These are phyloP conservation scores for Lottia gigantea DNA, from an alignment of 2,888 invertebrate genomes.

Conservation along the genomic window DNA sequence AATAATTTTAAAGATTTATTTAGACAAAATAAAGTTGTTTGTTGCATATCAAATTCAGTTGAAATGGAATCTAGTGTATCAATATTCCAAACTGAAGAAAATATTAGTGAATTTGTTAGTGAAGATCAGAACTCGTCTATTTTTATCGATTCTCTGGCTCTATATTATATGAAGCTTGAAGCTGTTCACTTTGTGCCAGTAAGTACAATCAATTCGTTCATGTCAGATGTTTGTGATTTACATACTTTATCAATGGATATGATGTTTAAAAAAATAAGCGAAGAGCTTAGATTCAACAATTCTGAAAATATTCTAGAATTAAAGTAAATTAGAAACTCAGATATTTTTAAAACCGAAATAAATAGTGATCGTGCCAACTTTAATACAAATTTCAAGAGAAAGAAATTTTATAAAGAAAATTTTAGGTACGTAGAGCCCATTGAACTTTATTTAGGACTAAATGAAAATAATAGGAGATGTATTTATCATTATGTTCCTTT, in stretches of 20 bases:
- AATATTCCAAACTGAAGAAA: neutral
- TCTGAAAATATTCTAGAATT: neutral
- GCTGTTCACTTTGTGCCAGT: neutral
- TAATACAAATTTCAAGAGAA: constrained; percentile 1
- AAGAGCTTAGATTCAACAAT: neutral
- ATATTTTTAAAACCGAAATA: constrained; percentile 6
- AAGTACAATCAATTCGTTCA: neutral
- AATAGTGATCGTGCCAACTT: neutral
- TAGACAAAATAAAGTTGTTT: constrained; percentile 1
- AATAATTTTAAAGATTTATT: constrained; percentile 1
- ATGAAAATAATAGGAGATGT: neutral
- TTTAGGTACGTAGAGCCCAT: neutral
- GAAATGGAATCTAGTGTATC: neutral
- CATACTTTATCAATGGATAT: neutral
- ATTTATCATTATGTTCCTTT: constrained; percentile 1
- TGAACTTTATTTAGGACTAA: constrained; percentile 1
- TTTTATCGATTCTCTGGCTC: constrained; percentile 1
- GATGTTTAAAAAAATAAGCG: neutral
- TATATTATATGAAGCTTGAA: constrained; percentile 3
- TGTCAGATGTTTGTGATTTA: neutral
- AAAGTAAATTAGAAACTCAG: neutral
- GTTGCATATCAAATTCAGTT: neutral
- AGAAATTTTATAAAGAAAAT: neutral
- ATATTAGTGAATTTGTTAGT: neutral
- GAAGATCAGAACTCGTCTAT: neutral